These are phyloP conservation scores for Myoxocephalus aenaeus DNA, from an alignment of 2,797 vertebrate species.

Conservation along the genomic window DNA sequence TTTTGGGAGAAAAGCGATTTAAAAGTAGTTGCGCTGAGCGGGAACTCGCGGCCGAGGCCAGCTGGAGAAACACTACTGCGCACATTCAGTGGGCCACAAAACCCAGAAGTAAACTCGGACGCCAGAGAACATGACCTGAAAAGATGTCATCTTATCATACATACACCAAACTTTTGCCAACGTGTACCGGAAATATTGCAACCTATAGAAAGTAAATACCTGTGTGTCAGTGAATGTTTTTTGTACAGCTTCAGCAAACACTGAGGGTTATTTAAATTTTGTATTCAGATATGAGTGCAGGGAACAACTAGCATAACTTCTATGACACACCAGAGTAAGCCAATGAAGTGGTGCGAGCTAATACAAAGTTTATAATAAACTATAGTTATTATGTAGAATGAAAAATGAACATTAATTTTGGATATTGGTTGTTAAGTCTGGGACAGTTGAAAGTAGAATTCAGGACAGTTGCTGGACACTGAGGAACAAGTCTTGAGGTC, in stretches of 20 bases:
- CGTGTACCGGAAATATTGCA: not conserved
- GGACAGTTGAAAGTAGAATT: conserved; percentile 5
- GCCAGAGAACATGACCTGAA: no score
- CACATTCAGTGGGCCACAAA: no score
- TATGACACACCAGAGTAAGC: not conserved
- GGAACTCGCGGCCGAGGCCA: no score
- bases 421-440: not conserved
- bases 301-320: not conserved
- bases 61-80: no score
- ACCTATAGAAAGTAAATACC: not conserved
- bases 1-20: not conserved
- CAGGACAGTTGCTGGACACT: not conserved
- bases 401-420: not conserved
- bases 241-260: not conserved
- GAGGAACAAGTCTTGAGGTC: not conserved
- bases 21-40: not conserved
- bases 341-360: not conserved
- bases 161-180: not conserved
- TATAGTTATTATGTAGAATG: not conserved
- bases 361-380: not conserved
- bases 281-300: not conserved
- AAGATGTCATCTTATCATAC: no score
- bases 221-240: not conserved
- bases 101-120: no score
- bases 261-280: not conserved